phyloP scores from a whole-genome alignment of 2,113 vertebrate genomes.

The Harpagus bidentatus region DNA sequence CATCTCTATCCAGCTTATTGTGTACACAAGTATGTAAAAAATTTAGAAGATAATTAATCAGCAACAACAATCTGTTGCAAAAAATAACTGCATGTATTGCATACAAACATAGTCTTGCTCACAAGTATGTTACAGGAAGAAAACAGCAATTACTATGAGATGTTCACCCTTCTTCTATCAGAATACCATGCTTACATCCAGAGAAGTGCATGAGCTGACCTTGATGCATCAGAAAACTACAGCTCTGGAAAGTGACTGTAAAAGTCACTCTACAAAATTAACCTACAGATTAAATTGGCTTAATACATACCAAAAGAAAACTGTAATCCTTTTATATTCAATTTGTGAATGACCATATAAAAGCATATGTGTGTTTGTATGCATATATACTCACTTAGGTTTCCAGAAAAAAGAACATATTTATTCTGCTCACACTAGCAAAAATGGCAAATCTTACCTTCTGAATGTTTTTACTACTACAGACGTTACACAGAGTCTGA shows the following conservation, averaged over 20 bases:
- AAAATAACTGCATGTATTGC: neutral
- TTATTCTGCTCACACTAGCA: neutral
- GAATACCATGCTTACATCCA: neutral
- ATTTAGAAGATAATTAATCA: neutral
- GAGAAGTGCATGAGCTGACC: neutral
- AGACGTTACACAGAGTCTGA: neutral
- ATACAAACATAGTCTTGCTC: neutral
- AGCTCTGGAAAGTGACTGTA: neutral
- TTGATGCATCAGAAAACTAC: neutral
- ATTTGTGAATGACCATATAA: neutral
- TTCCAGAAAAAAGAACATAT: neutral
- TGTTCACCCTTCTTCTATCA: neutral
- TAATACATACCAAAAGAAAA: neutral
- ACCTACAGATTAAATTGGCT: neutral
- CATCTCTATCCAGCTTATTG: neutral
- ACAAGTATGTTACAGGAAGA: neutral
- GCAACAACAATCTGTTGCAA: neutral
- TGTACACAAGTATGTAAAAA: neutral
- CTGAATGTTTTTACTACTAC: neutral
- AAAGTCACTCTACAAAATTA: neutral
- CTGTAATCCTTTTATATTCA: neutral
- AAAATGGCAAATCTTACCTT: neutral
- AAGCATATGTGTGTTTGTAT: neutral
- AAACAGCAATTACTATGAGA: neutral
- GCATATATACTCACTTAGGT: accelerated